Evolutionary conservation across 2,888 invertebrate genomes (phyloP), one percentile per base, ranked within the genome.

Genomic region (Buathra laborator): DNA sequence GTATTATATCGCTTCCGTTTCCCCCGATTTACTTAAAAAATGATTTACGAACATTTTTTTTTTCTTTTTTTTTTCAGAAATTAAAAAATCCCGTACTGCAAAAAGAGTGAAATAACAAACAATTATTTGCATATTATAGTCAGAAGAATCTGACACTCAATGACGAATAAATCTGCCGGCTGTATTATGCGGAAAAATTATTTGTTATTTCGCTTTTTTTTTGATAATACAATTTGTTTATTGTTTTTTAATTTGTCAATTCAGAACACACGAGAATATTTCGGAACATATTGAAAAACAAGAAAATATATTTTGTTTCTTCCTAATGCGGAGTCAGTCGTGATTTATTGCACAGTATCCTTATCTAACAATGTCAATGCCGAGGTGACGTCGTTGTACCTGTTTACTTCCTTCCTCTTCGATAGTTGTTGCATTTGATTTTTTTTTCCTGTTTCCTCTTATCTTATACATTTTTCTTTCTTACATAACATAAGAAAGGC

Each of bases 321-420:
- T 14, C 37, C 37, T 14, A 43, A 43, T 59, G 32, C 62, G 48
- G 32, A n/a, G 29, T n/a, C n/a, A 46, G 29, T 32, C 32, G 29
- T 74, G 74, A 74, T 74, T 48, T 12, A 62, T 29, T 14, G 32
- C 10, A 29, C 44, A 3, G 29, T 19, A 44, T 46, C 29, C 74
- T 62, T 62, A 74, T 74, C 74, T 29, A 44, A 53, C 68, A 77
- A 68, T 77, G 77, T 68, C 77, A 77, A 68, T 68, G 67, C 10
- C 77, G 29, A 29, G 24, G 46, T n/a, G 14, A 53, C 32, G n/a
- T 32, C 5, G 6, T 46, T 62, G 0, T 2, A 46, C n/a, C 32
- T 62, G 46, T 74, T 62, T 62, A 12, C 19, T 19, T 56, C 24
- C 29, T 24, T 46, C 37, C 48, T 48, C 43, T 37, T 37, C 19